Percentiles rank a stretch among this genome's conserved stretches.
phyloP scores from a whole-genome alignment of 2,888 invertebrate genomes.

The Esperia sulphurella region DNA sequence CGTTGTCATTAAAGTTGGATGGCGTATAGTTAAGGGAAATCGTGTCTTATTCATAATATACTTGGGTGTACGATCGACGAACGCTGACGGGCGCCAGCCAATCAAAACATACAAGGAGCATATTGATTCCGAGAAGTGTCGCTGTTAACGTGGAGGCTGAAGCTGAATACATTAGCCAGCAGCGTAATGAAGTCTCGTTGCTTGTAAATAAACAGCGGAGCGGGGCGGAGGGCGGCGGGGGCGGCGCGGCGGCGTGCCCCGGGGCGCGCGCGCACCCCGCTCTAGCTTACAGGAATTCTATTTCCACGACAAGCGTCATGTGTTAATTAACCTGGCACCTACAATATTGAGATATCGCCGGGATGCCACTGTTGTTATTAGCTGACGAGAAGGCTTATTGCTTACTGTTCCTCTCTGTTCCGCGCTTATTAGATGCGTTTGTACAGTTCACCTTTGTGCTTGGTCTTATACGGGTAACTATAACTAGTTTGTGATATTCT shows the following conservation, averaged over 20 bases:
- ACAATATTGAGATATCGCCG: conserved; percentile 75
- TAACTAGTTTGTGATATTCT: not conserved
- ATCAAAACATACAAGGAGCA: conserved; percentile 80
- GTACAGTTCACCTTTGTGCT: not conserved
- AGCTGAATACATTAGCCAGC: conserved; percentile 79
- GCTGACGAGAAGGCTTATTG: conserved; percentile 70
- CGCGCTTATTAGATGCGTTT: conserved; percentile 24
- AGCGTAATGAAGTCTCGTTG: conserved; percentile 79
- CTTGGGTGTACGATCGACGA: conserved; percentile 49
- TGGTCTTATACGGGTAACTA: too few relatives aligned
- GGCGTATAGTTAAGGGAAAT: conserved; percentile 34
- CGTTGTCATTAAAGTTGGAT: conserved; percentile 71
- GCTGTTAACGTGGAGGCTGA: conserved; percentile 79
- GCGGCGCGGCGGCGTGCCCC: conserved; percentile 22
- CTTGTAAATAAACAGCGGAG: conserved; percentile 75
- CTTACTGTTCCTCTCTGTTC: conserved; percentile 44
- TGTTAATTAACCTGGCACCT: conserved; percentile 79
- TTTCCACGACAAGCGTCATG: conserved; percentile 76
- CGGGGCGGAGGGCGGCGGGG: conserved; percentile 24
- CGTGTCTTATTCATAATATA: conserved; percentile 48
- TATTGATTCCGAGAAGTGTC: conserved; percentile 80
- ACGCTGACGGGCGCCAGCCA: conserved; percentile 53
- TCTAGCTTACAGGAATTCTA: conserved; percentile 73
- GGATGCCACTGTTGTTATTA: conserved; percentile 74
- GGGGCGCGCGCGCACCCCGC: conserved; percentile 66